These are phyloP conservation scores for Sebastes umbrosus DNA, from an alignment of 2,797 vertebrate genomes.

Conservation along the genomic window DNA sequence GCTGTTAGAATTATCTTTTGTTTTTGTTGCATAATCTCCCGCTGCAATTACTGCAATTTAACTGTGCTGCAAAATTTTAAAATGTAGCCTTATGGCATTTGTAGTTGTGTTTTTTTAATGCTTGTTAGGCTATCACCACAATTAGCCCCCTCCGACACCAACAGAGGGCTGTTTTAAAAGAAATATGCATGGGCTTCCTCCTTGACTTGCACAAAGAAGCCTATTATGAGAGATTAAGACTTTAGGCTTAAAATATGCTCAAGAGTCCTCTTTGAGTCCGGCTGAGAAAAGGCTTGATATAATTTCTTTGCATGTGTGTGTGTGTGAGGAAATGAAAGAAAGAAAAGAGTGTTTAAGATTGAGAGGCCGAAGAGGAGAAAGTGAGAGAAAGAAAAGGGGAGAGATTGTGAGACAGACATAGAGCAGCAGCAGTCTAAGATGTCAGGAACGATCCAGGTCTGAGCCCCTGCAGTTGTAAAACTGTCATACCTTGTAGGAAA, in stretches of 20 bases:
- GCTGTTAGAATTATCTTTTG: slow-evolving; percentile 4
- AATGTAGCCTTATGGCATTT: slow-evolving; percentile 20
- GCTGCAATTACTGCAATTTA: slow-evolving; percentile 11
- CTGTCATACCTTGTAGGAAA: slow-evolving; percentile 70
- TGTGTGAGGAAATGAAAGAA: slow-evolving; percentile 25
- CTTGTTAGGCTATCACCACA: slow-evolving; percentile 41
- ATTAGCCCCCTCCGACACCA: slow-evolving; percentile 3
- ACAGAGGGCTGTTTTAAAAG: slow-evolving; percentile 34
- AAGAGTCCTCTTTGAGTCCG: slow-evolving; percentile 57
- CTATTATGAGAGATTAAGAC: slow-evolving; percentile 73
- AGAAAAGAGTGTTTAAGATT: slow-evolving; percentile 34
- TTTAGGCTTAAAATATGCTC: slow-evolving; percentile 66
- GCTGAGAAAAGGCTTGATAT: slow-evolving; percentile 46
- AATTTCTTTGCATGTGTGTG: slow-evolving; percentile 29
- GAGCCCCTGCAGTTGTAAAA: slow-evolving; percentile 62
- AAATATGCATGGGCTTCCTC: slow-evolving; percentile 43
- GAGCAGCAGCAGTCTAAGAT: slow-evolving; percentile 53
- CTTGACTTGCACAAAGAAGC: slow-evolving; percentile 57
- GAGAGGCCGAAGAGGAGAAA: slow-evolving; percentile 37
- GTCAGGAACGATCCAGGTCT: slow-evolving; percentile 64
- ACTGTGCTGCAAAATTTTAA: background rate
- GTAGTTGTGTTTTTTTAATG: slow-evolving; percentile 40
- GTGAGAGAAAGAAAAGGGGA: slow-evolving; percentile 10
- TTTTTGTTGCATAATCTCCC: slow-evolving; percentile 1
- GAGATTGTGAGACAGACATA: slow-evolving; percentile 37